Base-by-base conservation (phyloP, 2,888 invertebrate genomes). In the Andricus quercusramuli region DNA sequence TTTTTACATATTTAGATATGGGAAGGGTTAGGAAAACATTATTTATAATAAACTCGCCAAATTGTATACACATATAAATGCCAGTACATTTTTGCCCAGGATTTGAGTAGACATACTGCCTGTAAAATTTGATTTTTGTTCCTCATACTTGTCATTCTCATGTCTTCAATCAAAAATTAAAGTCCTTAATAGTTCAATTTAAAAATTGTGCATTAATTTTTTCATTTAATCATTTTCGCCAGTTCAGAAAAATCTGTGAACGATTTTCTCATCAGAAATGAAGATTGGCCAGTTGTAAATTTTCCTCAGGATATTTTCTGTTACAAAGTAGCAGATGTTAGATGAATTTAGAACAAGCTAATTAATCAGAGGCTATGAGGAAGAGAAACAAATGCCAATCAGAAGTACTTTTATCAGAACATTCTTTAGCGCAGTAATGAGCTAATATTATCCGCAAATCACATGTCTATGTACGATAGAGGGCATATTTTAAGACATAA, bases 371-470 rank as follows among this genome's bases (percentile, higher is more conserved):
- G 79, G n/a, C 37, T 37, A 76, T 67, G 25, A 47, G 11, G 74
- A 74, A 76, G 51, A 77, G 41, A 51, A 25, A 70, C 44, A 64
- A 67, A 56, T 70, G 25, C 70, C 32, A 51, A 70, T 70, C n/a
- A 67, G 67, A 37, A 44, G 41, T 22, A 67, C 22, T 25, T 44
- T 67, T 67, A 67, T 67, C 44, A 22, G 32, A 25, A n/a, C 20
- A 15, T 74, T 76, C 76, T 67, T 59, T 62, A 70, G 68, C 22
- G 37, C 8, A 66, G 81, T 81, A 67, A 82, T 79, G 78, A 82
- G 78, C 47, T 80, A 80, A 80, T 80, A 78, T 81, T 83, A 79
- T 51, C 51, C 78, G 8, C 37, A 68, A 81, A 78, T 76, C 59
- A 56, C 32, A 77, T 74, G 68, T 79, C 79, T 79, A 81, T 78